Base-by-base conservation (phyloP, 2,888 invertebrate genomes). In the Hipparchia semele region DNA sequence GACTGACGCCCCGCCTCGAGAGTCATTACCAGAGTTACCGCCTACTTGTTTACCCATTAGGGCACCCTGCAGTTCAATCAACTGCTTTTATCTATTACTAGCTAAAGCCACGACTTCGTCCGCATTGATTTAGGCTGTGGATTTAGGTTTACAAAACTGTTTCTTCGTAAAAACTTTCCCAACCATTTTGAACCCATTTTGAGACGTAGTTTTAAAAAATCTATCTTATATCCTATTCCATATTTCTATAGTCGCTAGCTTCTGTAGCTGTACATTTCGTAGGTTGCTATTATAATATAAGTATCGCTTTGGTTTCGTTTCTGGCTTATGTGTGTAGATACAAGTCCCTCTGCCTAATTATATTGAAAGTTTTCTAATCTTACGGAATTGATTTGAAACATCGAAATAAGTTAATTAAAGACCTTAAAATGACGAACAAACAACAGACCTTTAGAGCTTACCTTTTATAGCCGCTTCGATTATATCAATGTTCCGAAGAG, bases 381-480 rank as follows among this genome's bases (percentile, higher is more conserved):
- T 58, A 23, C 33, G 13, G 9, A 4, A 33, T 33, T 33, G 59
- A 33, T 59, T 56, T 33, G 33, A 59, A 2, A 10, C 33, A 10
- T 33, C 23, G 9, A 54, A 54, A 39, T 39, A 54, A 12, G 10
- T 54, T 5, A 12, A 4, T 23, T 9, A 45, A 45, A 6, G 13
- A 45, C 46, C 10, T 68, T 58, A 65, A 75, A 67, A 46, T 67
- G 23, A 54, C 49, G 53, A 73, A 61, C 59, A 69, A 73, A 61
- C 59, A 71, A 71, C 13, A 71, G 23, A 67, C 70, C 46, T 62
- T 68, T 67, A 49, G 33, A 62, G 73, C 84, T 84, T 86, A 92
- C 92, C 92, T 91, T 91, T 91, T 65, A 90, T 84, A 68, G 88
- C 89, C 33, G 91, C 88, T 80, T 92, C 91, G 67, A 92, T 89